phyloP scores from a whole-genome alignment of 2,113 vertebrate genomes.

The Emydocephalus ijimae region DNA sequence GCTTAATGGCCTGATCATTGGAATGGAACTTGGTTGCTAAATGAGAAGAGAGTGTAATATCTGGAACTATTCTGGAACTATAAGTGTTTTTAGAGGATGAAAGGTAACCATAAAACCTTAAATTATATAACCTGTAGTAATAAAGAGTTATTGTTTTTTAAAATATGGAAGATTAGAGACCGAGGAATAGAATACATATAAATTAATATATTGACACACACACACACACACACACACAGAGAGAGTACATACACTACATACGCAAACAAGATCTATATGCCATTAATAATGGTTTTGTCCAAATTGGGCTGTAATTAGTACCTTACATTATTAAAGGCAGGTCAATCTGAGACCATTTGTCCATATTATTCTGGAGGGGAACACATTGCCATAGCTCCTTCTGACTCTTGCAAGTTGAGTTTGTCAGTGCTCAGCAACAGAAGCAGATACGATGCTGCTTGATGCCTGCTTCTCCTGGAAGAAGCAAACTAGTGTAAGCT shows the following conservation, averaged over 20 bases:
- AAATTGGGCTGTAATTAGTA: conserved; percentile 22
- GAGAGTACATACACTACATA: neutral
- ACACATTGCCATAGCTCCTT: conserved; percentile 45
- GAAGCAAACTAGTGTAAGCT: conserved; percentile 67
- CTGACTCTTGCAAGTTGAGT: conserved; percentile 70
- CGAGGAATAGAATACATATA: neutral
- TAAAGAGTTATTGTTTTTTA: neutral
- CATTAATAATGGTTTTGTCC: neutral
- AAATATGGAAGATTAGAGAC: neutral
- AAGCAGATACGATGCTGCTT: conserved; percentile 62
- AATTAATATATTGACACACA: neutral
- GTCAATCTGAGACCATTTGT: conserved; percentile 50
- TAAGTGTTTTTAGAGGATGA: neutral
- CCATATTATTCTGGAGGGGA: conserved; percentile 43
- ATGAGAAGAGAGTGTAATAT: neutral
- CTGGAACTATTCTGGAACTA: neutral
- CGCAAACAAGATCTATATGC: neutral
- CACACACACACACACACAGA: no score
- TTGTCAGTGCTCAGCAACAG: conserved; percentile 74
- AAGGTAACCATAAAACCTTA: neutral
- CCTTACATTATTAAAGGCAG: conserved; percentile 33
- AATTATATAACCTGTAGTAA: neutral
- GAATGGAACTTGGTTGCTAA: neutral
- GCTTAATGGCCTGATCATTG: neutral
- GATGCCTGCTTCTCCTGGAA: conserved; percentile 67